Conservation (phyloP, 1,140 invertebrate species). For the Drosophila tsacasi region DNA sequence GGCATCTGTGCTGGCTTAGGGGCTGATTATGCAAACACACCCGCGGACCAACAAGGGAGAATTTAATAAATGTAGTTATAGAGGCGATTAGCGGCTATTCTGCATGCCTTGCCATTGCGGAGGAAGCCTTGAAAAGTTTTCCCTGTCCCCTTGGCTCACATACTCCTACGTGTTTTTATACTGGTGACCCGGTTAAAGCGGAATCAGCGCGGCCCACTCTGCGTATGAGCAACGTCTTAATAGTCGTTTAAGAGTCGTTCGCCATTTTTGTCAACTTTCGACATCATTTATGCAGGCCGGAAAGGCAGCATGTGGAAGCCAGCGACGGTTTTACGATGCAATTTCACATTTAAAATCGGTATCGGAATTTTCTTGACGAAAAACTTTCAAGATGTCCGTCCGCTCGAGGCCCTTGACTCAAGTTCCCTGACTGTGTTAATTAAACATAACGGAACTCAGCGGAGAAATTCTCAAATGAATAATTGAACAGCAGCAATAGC, state of each 20-base stretch:
- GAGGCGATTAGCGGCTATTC: slow-evolving; percentile 24
- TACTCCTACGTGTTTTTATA: not conserved
- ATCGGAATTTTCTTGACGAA: slow-evolving; percentile 15
- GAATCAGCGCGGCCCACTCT: slow-evolving; percentile 12
- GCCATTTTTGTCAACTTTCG: slow-evolving; percentile 43
- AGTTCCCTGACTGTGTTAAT: slow-evolving; percentile 52
- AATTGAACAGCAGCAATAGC: slow-evolving; percentile 55
- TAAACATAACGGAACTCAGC: slow-evolving; percentile 59
- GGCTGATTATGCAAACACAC: slow-evolving; percentile 34
- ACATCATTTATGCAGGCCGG: slow-evolving; percentile 70
- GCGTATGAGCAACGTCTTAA: slow-evolving; percentile 47
- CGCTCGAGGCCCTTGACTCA: not conserved
- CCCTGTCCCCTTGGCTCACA: not conserved
- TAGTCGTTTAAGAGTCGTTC: slow-evolving; percentile 14
- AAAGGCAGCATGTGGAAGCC: slow-evolving; percentile 61
- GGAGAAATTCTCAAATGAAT: slow-evolving; percentile 70
- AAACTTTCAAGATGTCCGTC: slow-evolving; percentile 18
- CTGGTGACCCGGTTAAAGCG: not conserved
- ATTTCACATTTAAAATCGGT: slow-evolving; percentile 17
- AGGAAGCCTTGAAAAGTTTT: not conserved
- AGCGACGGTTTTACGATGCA: slow-evolving; percentile 6
- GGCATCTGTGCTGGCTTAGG: slow-evolving; percentile 29
- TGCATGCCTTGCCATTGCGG: not conserved
- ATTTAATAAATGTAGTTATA: slow-evolving; percentile 65
- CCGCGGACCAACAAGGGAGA: slow-evolving; percentile 2